Evolutionary conservation across 2,888 invertebrate species (phyloP).

Genomic region (Chloroclysta siterata): DNA sequence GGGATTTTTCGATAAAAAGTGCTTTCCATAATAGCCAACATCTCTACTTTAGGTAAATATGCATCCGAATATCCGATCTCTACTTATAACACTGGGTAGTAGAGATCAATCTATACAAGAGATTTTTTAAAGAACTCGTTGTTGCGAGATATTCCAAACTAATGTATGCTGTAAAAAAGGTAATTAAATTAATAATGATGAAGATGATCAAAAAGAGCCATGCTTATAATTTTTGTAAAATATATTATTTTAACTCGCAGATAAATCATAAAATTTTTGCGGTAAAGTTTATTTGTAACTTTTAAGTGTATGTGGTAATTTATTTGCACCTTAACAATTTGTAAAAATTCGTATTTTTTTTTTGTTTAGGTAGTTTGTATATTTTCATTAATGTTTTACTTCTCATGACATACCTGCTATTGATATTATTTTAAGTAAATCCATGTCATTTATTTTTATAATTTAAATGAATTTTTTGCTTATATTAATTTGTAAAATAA

Average conservation of each 20-base stretch:
- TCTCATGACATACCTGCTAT: slow-evolving; percentile 27
- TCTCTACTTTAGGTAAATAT: too few relatives aligned
- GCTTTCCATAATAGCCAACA: too few relatives aligned
- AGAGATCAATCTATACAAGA: too few relatives aligned
- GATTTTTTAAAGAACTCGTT: too few relatives aligned
- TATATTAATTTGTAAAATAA: slow-evolving; percentile 16
- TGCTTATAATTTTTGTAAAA: not conserved
- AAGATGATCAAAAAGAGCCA: not conserved
- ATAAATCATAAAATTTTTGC: not conserved
- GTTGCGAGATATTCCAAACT: too few relatives aligned
- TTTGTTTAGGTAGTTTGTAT: slow-evolving; percentile 10
- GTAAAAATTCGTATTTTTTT: slow-evolving; percentile 13
- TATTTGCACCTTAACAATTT: slow-evolving; percentile 1
- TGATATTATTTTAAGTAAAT: slow-evolving; percentile 18
- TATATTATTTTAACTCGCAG: not conserved
- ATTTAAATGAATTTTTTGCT: slow-evolving; percentile 4
- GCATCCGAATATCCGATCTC: too few relatives aligned
- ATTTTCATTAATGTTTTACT: slow-evolving; percentile 1
- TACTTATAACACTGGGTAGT: too few relatives aligned
- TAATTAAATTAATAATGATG: too few relatives aligned
- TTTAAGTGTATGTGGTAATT: slow-evolving; percentile 5
- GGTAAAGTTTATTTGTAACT: slow-evolving; percentile 8
- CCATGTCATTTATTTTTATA: slow-evolving; percentile 20
- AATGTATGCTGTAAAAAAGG: too few relatives aligned
- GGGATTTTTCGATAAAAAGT: too few relatives aligned